These are phyloP conservation scores for Rhizoglyphus robini DNA, from an alignment of 1,140 invertebrate species.

Conservation along the genomic window DNA sequence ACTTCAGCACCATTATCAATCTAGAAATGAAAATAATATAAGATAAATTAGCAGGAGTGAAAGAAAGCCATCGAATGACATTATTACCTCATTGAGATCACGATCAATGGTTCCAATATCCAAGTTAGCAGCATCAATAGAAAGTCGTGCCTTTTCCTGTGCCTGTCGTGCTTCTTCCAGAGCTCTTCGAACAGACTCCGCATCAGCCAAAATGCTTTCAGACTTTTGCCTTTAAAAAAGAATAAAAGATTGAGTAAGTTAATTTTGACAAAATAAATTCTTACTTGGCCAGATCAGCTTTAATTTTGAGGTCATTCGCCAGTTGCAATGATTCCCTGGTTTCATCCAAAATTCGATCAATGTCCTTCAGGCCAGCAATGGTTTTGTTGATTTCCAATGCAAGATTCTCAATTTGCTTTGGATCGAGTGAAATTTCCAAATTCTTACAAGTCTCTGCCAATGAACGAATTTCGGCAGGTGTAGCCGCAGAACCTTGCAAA, in stretches of 20 bases:
- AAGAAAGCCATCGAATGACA: too few relatives aligned
- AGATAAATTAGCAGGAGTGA: neutral
- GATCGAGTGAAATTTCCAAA: slow-evolving; percentile 49
- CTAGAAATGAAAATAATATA: slow-evolving; percentile 31
- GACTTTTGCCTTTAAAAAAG: slow-evolving; percentile 36
- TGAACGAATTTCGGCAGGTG: slow-evolving; percentile 61
- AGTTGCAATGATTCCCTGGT: slow-evolving; percentile 59
- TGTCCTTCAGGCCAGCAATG: slow-evolving; percentile 68
- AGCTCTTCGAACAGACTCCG: slow-evolving; percentile 42
- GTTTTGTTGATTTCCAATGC: slow-evolving; percentile 70
- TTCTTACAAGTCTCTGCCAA: slow-evolving; percentile 47
- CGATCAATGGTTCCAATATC: slow-evolving; percentile 59
- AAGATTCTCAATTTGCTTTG: slow-evolving; percentile 66
- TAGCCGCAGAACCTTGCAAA: slow-evolving; percentile 55
- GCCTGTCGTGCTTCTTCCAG: slow-evolving; percentile 54
- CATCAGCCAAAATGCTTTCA: slow-evolving; percentile 41
- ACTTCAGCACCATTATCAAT: slow-evolving; percentile 53
- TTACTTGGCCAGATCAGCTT: slow-evolving; percentile 61
- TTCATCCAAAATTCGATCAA: slow-evolving; percentile 70
- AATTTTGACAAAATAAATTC: slow-evolving; percentile 18
- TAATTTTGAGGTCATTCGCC: slow-evolving; percentile 57
- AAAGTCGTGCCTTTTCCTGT: slow-evolving; percentile 57
- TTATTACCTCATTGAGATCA: slow-evolving; percentile 48
- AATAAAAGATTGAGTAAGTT: neutral
- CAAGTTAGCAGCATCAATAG: slow-evolving; percentile 60